These are phyloP conservation scores for Delia radicum DNA, from an alignment of 1,140 invertebrate genomes.

Conservation along the genomic window DNA sequence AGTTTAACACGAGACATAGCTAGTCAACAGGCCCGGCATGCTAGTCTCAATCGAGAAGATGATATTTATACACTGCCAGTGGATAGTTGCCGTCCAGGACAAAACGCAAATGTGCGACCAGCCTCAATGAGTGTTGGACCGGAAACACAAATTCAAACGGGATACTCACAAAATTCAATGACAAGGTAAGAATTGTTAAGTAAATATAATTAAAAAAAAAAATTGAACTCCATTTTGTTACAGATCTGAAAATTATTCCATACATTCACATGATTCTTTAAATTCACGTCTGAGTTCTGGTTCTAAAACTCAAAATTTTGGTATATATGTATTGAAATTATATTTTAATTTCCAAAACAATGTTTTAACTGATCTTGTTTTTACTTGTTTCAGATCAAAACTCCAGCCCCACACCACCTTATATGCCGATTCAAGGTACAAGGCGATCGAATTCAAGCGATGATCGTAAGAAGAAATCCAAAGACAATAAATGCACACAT, in stretches of 20 bases:
- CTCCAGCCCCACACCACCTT: slow-evolving; percentile 64
- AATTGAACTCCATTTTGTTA: not conserved
- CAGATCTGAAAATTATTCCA: slow-evolving; percentile 39
- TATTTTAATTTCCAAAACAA: not conserved
- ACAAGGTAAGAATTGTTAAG: slow-evolving; percentile 35
- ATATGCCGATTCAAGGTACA: slow-evolving; percentile 79
- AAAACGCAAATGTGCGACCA: slow-evolving; percentile 31
- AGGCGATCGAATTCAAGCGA: slow-evolving; percentile 61
- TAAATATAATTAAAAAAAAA: not conserved
- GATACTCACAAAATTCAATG: slow-evolving; percentile 42
- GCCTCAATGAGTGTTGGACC: slow-evolving; percentile 42
- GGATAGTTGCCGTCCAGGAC: slow-evolving; percentile 43
- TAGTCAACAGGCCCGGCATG: slow-evolving; percentile 25
- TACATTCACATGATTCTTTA: slow-evolving; percentile 28
- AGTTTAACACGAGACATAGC: slow-evolving; percentile 42
- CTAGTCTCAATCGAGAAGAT: slow-evolving; percentile 34
- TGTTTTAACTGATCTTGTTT: slow-evolving; percentile 27
- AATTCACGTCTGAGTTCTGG: slow-evolving; percentile 39
- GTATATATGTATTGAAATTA: slow-evolving; percentile 49
- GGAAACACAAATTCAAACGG: slow-evolving; percentile 29
- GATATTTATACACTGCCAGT: slow-evolving; percentile 53
- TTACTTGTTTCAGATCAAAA: slow-evolving; percentile 55
- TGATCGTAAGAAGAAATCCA: slow-evolving; percentile 59
- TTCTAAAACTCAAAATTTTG: slow-evolving; percentile 50
- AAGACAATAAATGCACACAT: slow-evolving; percentile 55